Percentiles rank a stretch among this genome's conserved stretches.
These are phyloP conservation scores for Chiloscyllium plagiosum DNA, from an alignment of 2,113 vertebrate genomes.

Conservation along the genomic window DNA sequence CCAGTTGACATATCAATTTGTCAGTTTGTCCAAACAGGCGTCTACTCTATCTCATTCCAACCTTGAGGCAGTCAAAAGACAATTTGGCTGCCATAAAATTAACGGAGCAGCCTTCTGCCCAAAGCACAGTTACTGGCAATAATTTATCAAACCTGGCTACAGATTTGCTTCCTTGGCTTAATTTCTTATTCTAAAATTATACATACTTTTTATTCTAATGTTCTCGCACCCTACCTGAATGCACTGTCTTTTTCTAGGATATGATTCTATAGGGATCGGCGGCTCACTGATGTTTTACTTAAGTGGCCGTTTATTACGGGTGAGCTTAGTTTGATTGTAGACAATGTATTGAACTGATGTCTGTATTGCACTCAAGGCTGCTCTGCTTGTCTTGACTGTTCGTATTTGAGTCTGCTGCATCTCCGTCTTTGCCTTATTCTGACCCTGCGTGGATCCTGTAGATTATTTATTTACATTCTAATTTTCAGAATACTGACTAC, in stretches of 20 bases:
- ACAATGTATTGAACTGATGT: not conserved
- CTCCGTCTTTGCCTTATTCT: no score
- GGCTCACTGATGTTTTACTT: not conserved
- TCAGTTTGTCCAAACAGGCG: not conserved
- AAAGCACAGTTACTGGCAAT: not conserved
- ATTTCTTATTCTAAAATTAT: constrained; percentile 19
- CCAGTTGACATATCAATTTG: not conserved
- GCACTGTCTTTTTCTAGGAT: not conserved
- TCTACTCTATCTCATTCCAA: not conserved
- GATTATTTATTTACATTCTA: no score
- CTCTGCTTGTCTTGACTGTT: no score
- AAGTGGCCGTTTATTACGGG: not conserved
- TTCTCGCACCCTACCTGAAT: not conserved
- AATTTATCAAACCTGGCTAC: not conserved
- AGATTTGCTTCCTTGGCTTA: not conserved
- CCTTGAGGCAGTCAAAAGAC: not conserved
- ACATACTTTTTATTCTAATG: not conserved
- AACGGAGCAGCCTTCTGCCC: not conserved
- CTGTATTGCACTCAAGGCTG: no score
- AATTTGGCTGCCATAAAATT: not conserved
- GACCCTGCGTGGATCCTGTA: no score
- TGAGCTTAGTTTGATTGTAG: not conserved
- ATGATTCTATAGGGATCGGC: not conserved
- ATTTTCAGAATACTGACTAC: no score
- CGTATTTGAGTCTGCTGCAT: no score